phyloP scores from a whole-genome alignment of 2,113 vertebrate genomes.

The Cryptoleucopteryx plumbea region DNA sequence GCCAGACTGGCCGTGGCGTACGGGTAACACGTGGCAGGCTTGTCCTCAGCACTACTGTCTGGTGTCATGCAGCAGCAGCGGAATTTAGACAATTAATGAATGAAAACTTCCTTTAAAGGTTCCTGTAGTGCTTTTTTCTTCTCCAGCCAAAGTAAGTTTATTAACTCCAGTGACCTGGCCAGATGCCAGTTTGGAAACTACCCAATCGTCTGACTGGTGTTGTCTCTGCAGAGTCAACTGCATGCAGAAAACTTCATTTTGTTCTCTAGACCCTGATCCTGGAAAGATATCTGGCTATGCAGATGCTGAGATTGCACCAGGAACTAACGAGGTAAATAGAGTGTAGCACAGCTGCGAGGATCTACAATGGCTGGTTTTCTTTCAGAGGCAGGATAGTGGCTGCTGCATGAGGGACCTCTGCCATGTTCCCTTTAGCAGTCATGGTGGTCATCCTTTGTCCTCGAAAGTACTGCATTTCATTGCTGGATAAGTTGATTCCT shows the following conservation, averaged over 20 bases:
- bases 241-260: not conserved
- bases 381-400: not conserved
- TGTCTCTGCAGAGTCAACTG: not conserved
- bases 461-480: not conserved
- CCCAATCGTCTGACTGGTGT: not conserved
- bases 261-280: not conserved
- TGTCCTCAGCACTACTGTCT: not conserved
- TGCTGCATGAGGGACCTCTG: not conserved
- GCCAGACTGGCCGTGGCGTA: accelerated
- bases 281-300: not conserved
- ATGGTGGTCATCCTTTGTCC: not conserved
- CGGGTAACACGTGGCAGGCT: not conserved
- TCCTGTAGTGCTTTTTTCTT: not conserved
- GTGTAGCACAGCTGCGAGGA: accelerated
- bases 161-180: not conserved
- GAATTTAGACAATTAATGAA: not conserved
- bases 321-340: not conserved
- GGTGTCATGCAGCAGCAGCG: accelerated
- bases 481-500: not conserved
- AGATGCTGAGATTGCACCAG: not conserved
- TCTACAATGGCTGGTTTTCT: not conserved
- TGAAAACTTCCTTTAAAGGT: not conserved
- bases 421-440: not conserved
- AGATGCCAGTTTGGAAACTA: not conserved
- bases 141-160: not conserved